phyloP scores from a whole-genome alignment of 1,140 invertebrate genomes.

The Prorops nasuta region DNA sequence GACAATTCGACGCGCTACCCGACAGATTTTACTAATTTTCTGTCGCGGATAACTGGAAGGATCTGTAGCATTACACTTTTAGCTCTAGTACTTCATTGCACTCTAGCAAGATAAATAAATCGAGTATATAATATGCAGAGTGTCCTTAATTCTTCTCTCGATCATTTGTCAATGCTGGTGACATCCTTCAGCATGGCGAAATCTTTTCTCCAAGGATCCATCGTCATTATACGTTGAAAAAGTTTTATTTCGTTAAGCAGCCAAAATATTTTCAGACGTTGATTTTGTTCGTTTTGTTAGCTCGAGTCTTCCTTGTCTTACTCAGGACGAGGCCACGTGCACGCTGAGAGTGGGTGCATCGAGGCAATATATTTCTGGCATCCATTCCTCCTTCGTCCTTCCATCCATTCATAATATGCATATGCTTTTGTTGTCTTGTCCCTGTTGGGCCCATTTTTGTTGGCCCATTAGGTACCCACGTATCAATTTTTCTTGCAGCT shows the following conservation, averaged over 20 bases:
- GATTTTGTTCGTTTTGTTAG: too few relatives aligned
- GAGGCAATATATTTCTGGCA: constrained; percentile 48
- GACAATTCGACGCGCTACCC: constrained; percentile 43
- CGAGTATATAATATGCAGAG: too few relatives aligned
- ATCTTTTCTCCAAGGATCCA: too few relatives aligned
- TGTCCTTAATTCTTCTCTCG: too few relatives aligned
- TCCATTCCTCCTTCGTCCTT: constrained; percentile 42
- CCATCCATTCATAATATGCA: constrained; percentile 53
- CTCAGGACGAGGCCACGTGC: constrained; percentile 18
- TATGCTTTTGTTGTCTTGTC: constrained; percentile 46
- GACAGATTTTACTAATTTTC: constrained; percentile 56
- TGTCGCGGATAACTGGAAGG: constrained; percentile 30
- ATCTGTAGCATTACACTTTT: constrained; percentile 18
- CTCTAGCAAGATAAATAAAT: too few relatives aligned
- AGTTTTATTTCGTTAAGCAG: too few relatives aligned
- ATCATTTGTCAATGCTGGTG: too few relatives aligned
- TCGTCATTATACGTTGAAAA: too few relatives aligned
- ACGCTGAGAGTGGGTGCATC: constrained; percentile 42
- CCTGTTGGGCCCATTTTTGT: constrained; percentile 45
- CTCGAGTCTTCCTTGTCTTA: constrained; percentile 22
- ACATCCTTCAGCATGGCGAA: too few relatives aligned
- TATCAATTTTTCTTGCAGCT: constrained; percentile 50
- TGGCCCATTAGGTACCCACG: constrained; percentile 47
- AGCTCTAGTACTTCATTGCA: too few relatives aligned
- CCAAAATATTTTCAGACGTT: too few relatives aligned